phyloP scores from a whole-genome alignment of 2,797 vertebrate species.

The Manis javanica region DNA sequence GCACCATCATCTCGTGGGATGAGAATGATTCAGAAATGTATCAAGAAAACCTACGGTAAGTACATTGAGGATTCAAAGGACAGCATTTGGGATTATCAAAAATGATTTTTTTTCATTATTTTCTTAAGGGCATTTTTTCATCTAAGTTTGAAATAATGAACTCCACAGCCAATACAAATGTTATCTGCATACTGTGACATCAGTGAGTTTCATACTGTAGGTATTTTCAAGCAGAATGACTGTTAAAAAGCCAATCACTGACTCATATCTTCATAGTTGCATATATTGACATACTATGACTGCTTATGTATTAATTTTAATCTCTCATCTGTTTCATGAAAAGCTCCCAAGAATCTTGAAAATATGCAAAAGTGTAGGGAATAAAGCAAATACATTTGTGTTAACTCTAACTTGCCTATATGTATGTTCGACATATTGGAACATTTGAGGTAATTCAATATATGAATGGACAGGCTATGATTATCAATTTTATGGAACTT shows the following conservation, averaged over 20 bases:
- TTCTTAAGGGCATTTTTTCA: not conserved
- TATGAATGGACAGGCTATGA: not conserved
- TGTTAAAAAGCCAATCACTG: not conserved
- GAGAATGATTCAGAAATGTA: not conserved
- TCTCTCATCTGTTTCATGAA: not conserved
- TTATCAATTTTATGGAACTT: not conserved
- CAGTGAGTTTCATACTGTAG: not conserved
- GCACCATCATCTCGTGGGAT: not conserved
- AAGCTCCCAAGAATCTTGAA: not conserved
- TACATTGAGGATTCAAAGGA: not conserved
- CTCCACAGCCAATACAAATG: not conserved
- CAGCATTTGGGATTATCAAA: not conserved
- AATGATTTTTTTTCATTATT: not conserved
- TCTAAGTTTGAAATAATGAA: not conserved
- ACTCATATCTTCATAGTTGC: not conserved
- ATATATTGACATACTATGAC: not conserved
- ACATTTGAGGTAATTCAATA: not conserved
- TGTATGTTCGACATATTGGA: not conserved
- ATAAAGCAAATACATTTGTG: not conserved
- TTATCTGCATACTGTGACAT: not conserved
- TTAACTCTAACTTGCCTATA: not conserved
- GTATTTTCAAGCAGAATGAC: not conserved
- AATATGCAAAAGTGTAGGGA: not conserved
- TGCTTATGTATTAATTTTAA: not conserved
- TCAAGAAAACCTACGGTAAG: not conserved